Evolutionary conservation across 2,888 invertebrate genomes (phyloP), one percentile per base, ranked within the genome.

Genomic region (Melangyna quadrimaculata): DNA sequence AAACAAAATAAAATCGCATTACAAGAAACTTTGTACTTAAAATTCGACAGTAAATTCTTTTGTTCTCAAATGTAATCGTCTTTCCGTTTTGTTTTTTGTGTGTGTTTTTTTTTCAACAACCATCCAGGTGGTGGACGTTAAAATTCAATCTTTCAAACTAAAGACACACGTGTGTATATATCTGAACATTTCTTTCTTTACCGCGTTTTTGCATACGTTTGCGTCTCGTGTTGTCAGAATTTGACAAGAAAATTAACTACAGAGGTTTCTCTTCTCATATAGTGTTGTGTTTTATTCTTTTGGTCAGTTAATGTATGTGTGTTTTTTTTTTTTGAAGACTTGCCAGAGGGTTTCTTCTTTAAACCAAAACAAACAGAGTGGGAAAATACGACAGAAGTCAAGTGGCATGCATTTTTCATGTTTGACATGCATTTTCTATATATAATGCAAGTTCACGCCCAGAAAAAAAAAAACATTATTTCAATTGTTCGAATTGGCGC

Each of bases 161-260:
- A 51, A 57, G 17, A 61, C 12, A 65, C 53, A 35, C 27, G 72
- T 59, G 40, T 24, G 24, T 17, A 10, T 48, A n/a, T 51, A 9
- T 19, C 9, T 59, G 45, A 45, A 65, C 29, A 65, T 45, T 61
- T 43, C 45, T 43, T 65, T 29, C 19, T 32, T 32, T 57, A 29
- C 27, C 12, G 9, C 17, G 14, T 24, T 22, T 51, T 51, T 51
- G 59, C 35, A 12, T 19, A 37, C 48, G 69, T 57, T 29, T 17
- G 37, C 73, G 48, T 70, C 75, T 80, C 9, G 53, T 69, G 70
- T 75, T 86, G 86, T 81, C 86, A 81, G 77, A 81, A 73, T 77
- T 86, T 86, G 81, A 86, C 80, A 86, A 81, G 86, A 86, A 86
- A 86, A 86, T 86, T 86, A 80, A 86, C 80, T 86, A 77, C 81